Evolutionary conservation across 2,113 vertebrate species (phyloP), one percentile per base, ranked within the genome.

Genomic region (Trematomus loennbergii): DNA sequence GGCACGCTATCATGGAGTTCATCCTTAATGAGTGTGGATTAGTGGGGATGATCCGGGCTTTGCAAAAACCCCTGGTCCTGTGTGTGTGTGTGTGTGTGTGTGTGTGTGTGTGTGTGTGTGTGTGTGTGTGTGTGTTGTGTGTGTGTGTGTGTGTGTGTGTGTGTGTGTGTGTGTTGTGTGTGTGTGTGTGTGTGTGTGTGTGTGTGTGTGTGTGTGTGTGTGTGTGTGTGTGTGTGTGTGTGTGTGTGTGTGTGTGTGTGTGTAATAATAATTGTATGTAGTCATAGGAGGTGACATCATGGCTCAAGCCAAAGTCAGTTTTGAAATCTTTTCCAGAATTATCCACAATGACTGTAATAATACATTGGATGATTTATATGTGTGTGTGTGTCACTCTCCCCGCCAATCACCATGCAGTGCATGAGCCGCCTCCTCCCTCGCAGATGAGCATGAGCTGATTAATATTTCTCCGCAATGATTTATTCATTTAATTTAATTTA

Each of bases 1-100:
- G 86, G 85, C 76, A 87, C 16, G 81, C 92, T 95, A 95, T 95
- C 94, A 93, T 92, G 88, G 74, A 91, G 92, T 93, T 94, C 91
- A 93, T 94, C 91, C 93, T 92, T 96, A 96, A 95, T 95, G 94
- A 95, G 94, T 79, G 73, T 86, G 92, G 95, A 95, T 96, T 96
- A 96, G 89, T 85, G 70, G 72, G 94, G 94, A 95, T 95, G 93
- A 95, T 95, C 95, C 85, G 20, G 89, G 94, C 91, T 95, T 95
- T 95, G 89, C 89, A 77, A 82, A 91, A n/a, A n/a, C n/a, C n/a
- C n/a, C n/a, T n/a, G n/a, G n/a, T n/a, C n/a, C n/a, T n/a, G n/a
- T 78, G 59, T 66, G 52, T 78, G 29, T 69, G n/a, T n/a, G 45
- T 73, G 29, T 49, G 54, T 68, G 25, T 53, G 49, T 70, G 67